phyloP scores from a whole-genome alignment of 2,113 vertebrate genomes.

The Gambusia affinis region DNA sequence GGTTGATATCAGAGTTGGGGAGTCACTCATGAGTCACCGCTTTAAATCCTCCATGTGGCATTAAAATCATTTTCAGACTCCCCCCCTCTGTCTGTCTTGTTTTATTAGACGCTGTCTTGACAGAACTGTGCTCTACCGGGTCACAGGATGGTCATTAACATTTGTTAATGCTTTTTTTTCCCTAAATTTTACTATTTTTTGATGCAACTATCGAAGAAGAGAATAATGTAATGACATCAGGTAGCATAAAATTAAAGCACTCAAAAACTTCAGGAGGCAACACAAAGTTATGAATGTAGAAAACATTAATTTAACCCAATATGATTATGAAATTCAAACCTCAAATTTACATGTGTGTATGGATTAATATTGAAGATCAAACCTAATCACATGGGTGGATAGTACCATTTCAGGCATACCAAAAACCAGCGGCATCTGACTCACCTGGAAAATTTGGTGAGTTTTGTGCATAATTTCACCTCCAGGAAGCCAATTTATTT shows the following conservation, averaged over 20 bases:
- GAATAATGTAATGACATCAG: not conserved
- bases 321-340: no score
- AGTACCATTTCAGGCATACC: not conserved
- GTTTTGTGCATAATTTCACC: no score
- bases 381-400: not conserved
- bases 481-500: no score
- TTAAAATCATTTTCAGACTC: slow-evolving; percentile 66
- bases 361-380: not conserved
- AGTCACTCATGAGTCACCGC: slow-evolving; percentile 64
- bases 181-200: not conserved
- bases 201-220: not conserved
- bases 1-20: slow-evolving; percentile 62
- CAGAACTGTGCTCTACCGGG: slow-evolving; percentile 38
- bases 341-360: no score
- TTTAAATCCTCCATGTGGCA: slow-evolving; percentile 61
- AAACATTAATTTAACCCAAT: no score
- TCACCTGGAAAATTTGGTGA: no score
- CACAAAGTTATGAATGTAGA: no score
- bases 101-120: slow-evolving; percentile 53
- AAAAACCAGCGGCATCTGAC: no score
- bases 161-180: slow-evolving; percentile 14
- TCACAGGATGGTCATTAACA: slow-evolving; percentile 55
- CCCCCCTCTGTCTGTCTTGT: slow-evolving; percentile 22
- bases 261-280: not conserved
- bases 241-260: not conserved